Evolutionary conservation across 2,797 vertebrate species (phyloP).

Genomic region (Furcifer pardalis): DNA sequence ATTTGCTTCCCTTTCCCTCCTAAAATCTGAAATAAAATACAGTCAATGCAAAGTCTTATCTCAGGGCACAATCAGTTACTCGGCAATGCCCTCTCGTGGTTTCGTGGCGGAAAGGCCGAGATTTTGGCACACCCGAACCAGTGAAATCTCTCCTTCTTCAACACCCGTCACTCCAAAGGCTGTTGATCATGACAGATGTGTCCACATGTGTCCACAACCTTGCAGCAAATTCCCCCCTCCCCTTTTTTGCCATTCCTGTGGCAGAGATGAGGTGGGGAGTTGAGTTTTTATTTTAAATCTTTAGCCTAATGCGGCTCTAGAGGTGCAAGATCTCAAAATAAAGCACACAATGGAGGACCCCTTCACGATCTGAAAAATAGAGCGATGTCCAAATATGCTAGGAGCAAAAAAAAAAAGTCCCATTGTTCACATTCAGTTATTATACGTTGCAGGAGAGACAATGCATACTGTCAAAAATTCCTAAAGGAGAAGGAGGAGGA

Average conservation of each 20-base stretch:
- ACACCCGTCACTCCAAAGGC: no score
- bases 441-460: not conserved
- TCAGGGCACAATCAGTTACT: not conserved
- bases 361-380: not conserved
- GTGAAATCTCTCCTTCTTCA: not conserved
- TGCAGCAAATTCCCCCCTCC: not conserved
- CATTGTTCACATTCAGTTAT: not conserved
- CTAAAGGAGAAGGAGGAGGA: accelerated
- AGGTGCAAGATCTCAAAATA: no score
- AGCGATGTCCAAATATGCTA: not conserved
- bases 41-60: not conserved
- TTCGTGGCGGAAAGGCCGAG: not conserved
- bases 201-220: not conserved
- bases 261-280: not conserved
- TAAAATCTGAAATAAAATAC: not conserved
- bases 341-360: not conserved
- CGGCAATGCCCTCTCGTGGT: not conserved
- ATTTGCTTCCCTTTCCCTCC: no score
- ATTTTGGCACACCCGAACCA: not conserved
- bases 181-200: not conserved
- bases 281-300: no score
- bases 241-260: no score
- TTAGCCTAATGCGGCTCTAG: not conserved
- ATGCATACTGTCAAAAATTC: not conserved
- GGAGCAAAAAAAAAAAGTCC: no score